Percentiles rank a stretch among this genome's conserved stretches.
Conservation (phyloP, 2,113 vertebrate species). For the Galeopterus variegatus region DNA sequence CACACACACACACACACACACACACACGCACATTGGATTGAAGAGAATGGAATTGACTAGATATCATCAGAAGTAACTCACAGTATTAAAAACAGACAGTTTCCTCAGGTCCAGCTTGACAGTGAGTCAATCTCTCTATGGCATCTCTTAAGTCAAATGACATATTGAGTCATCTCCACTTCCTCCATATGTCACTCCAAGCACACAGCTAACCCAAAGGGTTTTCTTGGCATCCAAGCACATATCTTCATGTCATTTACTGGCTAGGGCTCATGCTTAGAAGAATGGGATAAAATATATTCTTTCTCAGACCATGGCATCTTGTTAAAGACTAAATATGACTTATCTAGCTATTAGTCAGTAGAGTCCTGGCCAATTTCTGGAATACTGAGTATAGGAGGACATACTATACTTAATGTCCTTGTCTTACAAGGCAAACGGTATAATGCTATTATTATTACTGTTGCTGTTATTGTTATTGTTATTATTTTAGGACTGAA, state of each 20-base stretch:
- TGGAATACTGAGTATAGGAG: not conserved
- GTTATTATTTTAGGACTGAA: not conserved
- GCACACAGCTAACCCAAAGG: not conserved
- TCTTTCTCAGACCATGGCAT: not conserved
- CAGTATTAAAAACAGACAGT: not conserved
- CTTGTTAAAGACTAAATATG: not conserved
- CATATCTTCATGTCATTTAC: conserved; percentile 4
- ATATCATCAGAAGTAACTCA: not conserved
- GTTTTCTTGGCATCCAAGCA: not conserved
- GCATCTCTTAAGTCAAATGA: not conserved
- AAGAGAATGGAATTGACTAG: conserved; percentile 31
- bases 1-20: not conserved
- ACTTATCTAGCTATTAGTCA: not conserved
- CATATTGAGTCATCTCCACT: not conserved
- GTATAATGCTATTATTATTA: not conserved
- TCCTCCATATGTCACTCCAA: not conserved
- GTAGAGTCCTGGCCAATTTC: not conserved
- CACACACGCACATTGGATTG: not conserved
- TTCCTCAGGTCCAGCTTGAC: not conserved
- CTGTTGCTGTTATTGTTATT: not conserved
- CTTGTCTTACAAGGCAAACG: not conserved
- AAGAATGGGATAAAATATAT: not conserved
- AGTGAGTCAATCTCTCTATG: not conserved
- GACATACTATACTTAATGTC: too few relatives aligned
- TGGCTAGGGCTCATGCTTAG: not conserved